These are phyloP conservation scores for Scophthalmus maximus DNA, from an alignment of 2,113 vertebrate genomes.

Conservation along the genomic window DNA sequence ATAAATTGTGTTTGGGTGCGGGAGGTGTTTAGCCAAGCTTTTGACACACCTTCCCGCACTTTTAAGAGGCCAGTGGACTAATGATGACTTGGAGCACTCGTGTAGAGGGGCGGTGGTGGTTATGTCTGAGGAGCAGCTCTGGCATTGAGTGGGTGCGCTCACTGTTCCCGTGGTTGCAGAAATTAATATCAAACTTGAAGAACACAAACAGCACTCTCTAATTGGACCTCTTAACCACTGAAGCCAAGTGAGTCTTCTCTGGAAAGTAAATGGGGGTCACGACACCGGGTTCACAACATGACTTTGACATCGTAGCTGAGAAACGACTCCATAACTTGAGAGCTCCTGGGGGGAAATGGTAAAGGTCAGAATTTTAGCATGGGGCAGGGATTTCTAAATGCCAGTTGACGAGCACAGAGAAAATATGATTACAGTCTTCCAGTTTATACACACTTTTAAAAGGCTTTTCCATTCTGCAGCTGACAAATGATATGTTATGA, in stretches of 20 bases:
- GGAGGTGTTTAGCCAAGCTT: conserved; percentile 49
- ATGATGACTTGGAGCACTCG: conserved; percentile 71
- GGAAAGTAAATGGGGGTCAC: conserved; percentile 80
- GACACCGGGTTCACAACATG: conserved; percentile 69
- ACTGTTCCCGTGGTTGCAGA: conserved; percentile 37
- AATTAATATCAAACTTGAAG: conserved; percentile 74
- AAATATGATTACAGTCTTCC: conserved; percentile 69
- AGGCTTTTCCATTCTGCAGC: conserved; percentile 59
- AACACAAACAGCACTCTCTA: conserved; percentile 74
- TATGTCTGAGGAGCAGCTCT: conserved; percentile 1
- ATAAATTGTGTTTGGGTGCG: conserved; percentile 32
- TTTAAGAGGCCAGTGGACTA: conserved; percentile 58
- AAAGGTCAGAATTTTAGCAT: conserved; percentile 77
- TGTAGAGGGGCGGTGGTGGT: conserved; percentile 9
- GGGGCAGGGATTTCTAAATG: conserved; percentile 77
- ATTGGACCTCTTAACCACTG: conserved; percentile 79
- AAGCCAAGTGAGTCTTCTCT: conserved; percentile 73
- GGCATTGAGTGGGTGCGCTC: conserved; percentile 23
- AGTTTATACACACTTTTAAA: conserved; percentile 48
- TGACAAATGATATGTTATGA: conserved; percentile 70
- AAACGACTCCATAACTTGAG: conserved; percentile 78
- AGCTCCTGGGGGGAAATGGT: conserved; percentile 58
- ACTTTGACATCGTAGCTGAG: conserved; percentile 76
- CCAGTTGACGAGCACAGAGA: conserved; percentile 76
- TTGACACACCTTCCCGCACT: conserved; percentile 65